Evolutionary conservation across 2,888 invertebrate genomes (phyloP).

Genomic region (Lasioglossum vierecki): DNA sequence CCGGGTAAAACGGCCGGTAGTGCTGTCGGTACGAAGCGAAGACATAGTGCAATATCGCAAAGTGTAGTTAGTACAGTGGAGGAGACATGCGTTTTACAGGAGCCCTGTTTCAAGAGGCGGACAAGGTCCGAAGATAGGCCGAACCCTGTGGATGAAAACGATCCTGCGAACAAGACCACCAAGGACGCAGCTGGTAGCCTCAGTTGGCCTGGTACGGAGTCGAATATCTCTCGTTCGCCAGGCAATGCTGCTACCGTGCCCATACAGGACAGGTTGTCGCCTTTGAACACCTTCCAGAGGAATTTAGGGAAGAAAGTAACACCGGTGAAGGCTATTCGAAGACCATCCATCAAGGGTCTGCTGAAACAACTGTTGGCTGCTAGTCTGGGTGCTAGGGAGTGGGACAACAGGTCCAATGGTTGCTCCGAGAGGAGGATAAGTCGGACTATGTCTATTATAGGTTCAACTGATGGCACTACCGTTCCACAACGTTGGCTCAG

Average conservation of each 20-base stretch:
- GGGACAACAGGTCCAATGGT: conserved; percentile 70
- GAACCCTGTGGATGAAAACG: conserved; percentile 82
- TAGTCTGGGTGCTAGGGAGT: conserved; percentile 77
- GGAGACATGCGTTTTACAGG: conserved; percentile 58
- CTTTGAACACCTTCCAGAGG: conserved; percentile 79
- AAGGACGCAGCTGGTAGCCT: conserved; percentile 68
- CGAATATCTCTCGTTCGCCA: conserved; percentile 60
- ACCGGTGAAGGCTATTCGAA: conserved; percentile 78
- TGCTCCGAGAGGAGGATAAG: conserved; percentile 67
- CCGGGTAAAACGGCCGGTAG: conserved; percentile 42
- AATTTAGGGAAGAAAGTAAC: conserved; percentile 81
- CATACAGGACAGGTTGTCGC: conserved; percentile 76
- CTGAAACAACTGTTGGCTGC: conserved; percentile 77
- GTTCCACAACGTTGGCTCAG: conserved; percentile 81
- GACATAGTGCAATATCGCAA: conserved; percentile 76
- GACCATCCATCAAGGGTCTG: conserved; percentile 79
- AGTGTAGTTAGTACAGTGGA: conserved; percentile 46
- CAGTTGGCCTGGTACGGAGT: conserved; percentile 72
- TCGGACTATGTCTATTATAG: conserved; percentile 67
- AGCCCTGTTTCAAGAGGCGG: conserved; percentile 75
- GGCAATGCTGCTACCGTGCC: conserved; percentile 42
- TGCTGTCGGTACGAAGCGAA: conserved; percentile 65
- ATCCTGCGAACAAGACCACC: conserved; percentile 79
- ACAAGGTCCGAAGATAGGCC: conserved; percentile 80
- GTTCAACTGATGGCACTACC: conserved; percentile 64